These are phyloP conservation scores for Theretra japonica DNA, from an alignment of 2,888 invertebrate genomes.

Conservation along the genomic window DNA sequence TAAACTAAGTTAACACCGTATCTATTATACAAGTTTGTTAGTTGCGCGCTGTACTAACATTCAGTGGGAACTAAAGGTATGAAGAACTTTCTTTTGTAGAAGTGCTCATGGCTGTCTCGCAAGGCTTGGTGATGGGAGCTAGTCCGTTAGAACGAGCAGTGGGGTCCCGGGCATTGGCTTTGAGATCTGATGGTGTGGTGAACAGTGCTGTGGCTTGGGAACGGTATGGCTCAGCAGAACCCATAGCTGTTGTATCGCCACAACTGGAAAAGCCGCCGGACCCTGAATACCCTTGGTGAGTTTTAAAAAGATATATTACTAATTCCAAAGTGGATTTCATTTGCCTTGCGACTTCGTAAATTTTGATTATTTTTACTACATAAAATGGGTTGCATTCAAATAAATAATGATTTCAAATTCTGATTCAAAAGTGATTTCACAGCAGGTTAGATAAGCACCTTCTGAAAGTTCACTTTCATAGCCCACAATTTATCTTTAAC, in stretches of 20 bases:
- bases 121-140: slow-evolving; percentile 86
- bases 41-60: not conserved
- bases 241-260: slow-evolving; percentile 74
- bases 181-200: slow-evolving; percentile 67
- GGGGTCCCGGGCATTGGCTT: slow-evolving; percentile 78
- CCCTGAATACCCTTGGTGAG: slow-evolving; percentile 89
- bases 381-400: too few species aligned
- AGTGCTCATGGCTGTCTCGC: slow-evolving; percentile 89
- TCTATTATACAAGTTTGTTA: slow-evolving; percentile 23
- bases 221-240: slow-evolving; percentile 71
- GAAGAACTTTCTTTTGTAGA: slow-evolving; percentile 68
- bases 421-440: too few species aligned
- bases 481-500: too few species aligned
- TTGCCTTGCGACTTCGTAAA: too few species aligned
- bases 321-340: not conserved
- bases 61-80: not conserved
- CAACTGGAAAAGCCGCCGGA: slow-evolving; percentile 87
- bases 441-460: too few species aligned
- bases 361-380: too few species aligned
- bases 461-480: too few species aligned
- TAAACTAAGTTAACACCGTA: slow-evolving; percentile 24
- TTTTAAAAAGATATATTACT: slow-evolving; percentile 11
- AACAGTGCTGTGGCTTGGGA: slow-evolving; percentile 76
- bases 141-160: slow-evolving; percentile 79
- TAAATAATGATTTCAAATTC: too few species aligned